Evolutionary conservation across 2,888 invertebrate genomes (phyloP), one percentile per base, ranked within the genome.

Genomic region (Cephus nigrinus): DNA sequence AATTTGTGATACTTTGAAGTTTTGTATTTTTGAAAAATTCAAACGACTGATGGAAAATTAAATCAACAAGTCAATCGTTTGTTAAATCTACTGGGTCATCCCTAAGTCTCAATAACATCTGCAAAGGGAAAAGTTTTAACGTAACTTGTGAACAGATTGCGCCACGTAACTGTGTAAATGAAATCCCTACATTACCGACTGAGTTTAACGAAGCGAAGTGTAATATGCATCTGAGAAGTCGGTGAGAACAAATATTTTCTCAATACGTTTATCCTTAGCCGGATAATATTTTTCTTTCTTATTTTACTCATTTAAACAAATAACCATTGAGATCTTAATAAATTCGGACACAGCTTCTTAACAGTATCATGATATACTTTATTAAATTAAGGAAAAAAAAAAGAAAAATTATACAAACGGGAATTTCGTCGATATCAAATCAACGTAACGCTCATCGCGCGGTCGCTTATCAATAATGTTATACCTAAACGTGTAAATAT

Each of bases 291-390:
- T 71, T 3, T 3, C 4, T n/a, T 5, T 30, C 12, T 33, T 71
- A n/a, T 3, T 12, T 71, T 33, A 71, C 31, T 15, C 5, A 0
- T 71, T 1, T 2, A 23, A 71, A 30, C 11, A 4, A 71, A 71
- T 12, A 71, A 71, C 0, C 71, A 11, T 3, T 30, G 2, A 15
- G 71, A 71, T 30, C 36, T 69, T 1, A 23, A 32, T 35, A 68
- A 35, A 71, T 33, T 69, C 76, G 72, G 72, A 73, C 31, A 23
- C 40, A 73, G 69, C 55, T 12, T 79, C 76, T 86, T 82, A 86
- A 88, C 87, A 86, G 85, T 83, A 83, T 85, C 84, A 82, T 82
- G 82, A 86, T 88, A 87, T 86, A 87, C 82, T 89, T 89, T 87
- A 88, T 88, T 90, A 87, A 89, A 86, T 87, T 85, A 87, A 82